phyloP scores from a whole-genome alignment of 1,140 invertebrate species.

The Holcopasites calliopsidis region DNA sequence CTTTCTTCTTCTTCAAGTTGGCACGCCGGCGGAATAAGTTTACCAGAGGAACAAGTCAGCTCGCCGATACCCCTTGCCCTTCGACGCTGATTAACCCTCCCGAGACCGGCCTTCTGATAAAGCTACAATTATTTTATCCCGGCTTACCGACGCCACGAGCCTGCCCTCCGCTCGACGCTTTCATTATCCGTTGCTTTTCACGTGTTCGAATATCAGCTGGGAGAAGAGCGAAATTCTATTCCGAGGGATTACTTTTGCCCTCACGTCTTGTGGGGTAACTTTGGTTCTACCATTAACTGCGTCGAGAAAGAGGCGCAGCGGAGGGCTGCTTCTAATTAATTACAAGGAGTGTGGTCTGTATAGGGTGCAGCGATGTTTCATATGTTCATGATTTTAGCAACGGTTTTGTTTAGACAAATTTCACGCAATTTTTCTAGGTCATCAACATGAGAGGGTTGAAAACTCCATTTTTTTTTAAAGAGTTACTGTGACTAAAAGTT shows the following conservation, averaged over 20 bases:
- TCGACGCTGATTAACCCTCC: conserved; percentile 55
- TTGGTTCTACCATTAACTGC: no score
- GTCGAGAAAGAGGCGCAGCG: no score
- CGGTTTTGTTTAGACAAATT: no score
- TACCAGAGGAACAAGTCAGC: conserved; percentile 46
- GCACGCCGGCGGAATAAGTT: conserved; percentile 60
- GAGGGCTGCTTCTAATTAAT: no score
- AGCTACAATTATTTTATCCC: conserved; percentile 58
- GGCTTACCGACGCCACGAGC: conserved; percentile 2
- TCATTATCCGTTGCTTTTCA: conserved; percentile 30
- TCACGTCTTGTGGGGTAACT: neutral
- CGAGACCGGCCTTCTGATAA: conserved; percentile 58
- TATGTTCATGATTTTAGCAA: no score
- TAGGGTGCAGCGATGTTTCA: no score
- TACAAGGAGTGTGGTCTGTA: no score
- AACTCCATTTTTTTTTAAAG: no score
- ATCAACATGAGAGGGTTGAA: no score
- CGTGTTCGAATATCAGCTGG: neutral
- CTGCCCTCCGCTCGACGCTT: conserved; percentile 1
- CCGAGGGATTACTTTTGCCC: neutral
- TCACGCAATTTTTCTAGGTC: no score
- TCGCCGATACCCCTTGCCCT: conserved; percentile 21
- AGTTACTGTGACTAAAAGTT: no score
- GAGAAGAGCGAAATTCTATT: conserved; percentile 10
- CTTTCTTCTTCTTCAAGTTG: conserved; percentile 54